Percentiles rank a stretch among this genome's conserved stretches.
phyloP scores from a whole-genome alignment of 2,797 vertebrate species.

The Xiphophorus birchmanni region DNA sequence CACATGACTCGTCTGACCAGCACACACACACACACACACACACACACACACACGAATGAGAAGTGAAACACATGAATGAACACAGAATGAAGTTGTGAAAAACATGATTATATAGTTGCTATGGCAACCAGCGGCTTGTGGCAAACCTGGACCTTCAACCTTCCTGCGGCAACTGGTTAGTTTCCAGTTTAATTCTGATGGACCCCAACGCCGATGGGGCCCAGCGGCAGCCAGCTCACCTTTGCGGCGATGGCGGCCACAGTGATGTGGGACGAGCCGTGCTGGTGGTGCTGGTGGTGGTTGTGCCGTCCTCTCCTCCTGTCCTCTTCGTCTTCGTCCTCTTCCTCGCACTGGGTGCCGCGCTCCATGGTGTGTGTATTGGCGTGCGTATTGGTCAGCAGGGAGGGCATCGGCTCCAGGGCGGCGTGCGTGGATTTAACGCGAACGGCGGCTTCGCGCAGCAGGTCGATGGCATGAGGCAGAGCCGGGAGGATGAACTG shows the following conservation, averaged over 20 bases:
- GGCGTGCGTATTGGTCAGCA: constrained; percentile 62
- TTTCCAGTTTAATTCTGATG: background rate
- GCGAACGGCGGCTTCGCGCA: constrained; percentile 94
- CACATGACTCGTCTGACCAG: constrained; percentile 77
- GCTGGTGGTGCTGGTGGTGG: constrained; percentile 83
- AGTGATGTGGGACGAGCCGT: constrained; percentile 87
- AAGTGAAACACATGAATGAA: background rate
- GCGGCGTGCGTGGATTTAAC: constrained; percentile 94
- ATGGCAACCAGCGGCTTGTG: background rate
- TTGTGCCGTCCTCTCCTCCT: constrained; percentile 88
- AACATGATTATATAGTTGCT: background rate
- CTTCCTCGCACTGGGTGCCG: constrained; percentile 91
- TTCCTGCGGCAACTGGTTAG: background rate
- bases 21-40: constrained; percentile 12
- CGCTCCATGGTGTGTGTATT: constrained; percentile 77
- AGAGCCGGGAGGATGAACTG: constrained; percentile 99
- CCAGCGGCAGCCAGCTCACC: constrained; percentile 72
- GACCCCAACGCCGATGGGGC: too few species aligned
- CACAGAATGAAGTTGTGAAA: background rate
- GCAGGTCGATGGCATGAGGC: constrained; percentile 97
- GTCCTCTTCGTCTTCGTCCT: constrained; percentile 93
- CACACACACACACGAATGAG: constrained; percentile 15
- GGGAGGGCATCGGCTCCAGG: constrained; percentile 92
- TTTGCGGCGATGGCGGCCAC: constrained; percentile 96
- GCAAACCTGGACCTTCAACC: background rate